Base-by-base conservation (phyloP, 1,140 invertebrate genomes). In the Physella acuta region DNA sequence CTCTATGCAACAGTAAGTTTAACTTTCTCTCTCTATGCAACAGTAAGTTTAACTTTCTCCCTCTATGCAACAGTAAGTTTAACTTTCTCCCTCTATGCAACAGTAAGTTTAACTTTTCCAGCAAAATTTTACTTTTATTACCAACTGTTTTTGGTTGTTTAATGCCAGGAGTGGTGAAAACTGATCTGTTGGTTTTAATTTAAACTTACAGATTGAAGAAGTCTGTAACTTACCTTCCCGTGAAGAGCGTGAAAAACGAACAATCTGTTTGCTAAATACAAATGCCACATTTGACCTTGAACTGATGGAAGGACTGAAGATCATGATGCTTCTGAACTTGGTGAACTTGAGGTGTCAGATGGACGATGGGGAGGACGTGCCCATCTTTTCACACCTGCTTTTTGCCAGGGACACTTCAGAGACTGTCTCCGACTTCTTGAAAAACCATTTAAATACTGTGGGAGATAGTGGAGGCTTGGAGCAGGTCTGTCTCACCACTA, bases 261-360 rank as follows among this genome's bases (percentile, higher is more conserved):
- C 87, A 2, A 71, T 80, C 3, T 63, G 75, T 11, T 69, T 83
- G 16, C 75, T 88, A n/a, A 88, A 88, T 76, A 73, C 77, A 55
- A 83, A 85, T 62, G 73, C 76, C 20, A 75, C 74, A 3, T 72
- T 85, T 73, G 87, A 88, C 71, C 64, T 86, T 20, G 79, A 82
- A 34, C 74, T 87, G 24, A 82, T 87, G 80, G 88, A 88, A 80
- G 88, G 86, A 34, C 76, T 87, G 24, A 88, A 88, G 73, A 75
- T 88, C 24, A 80, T 87, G 71, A 87, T 88, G 86, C 75, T 87
- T 51, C 75, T 83, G 26, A 75, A 79, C 51, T 81, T 82, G 3
- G 76, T 86, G 33, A 76, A 85, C 53, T 73, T 88, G 31, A 74
- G 85, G 74, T 56, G 76, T 30, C 70, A 72, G 2, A 76, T 80